phyloP scores from a whole-genome alignment of 1,140 invertebrate species.

The Rhopalosiphum padi region DNA sequence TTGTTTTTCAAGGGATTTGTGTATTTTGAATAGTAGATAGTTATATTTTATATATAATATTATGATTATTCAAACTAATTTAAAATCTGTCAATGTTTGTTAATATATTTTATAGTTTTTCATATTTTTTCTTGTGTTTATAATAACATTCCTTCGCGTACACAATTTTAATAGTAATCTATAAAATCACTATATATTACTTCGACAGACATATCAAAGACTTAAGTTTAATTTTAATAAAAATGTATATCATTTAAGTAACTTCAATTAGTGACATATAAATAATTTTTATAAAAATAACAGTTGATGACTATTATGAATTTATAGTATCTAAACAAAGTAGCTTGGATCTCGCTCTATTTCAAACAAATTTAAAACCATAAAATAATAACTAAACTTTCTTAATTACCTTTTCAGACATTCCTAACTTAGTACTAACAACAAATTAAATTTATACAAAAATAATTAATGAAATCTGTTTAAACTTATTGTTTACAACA shows the following conservation, averaged over 20 bases:
- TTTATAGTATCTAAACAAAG: background rate
- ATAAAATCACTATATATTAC: background rate
- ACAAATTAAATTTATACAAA: slow-evolving; percentile 3
- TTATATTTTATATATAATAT: background rate
- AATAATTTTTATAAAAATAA: background rate
- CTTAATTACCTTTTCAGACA: background rate
- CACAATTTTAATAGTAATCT: background rate
- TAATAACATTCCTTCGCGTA: background rate
- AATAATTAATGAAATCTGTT: slow-evolving; percentile 30
- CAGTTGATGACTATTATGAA: background rate
- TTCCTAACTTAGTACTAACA: background rate
- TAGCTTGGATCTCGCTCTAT: background rate
- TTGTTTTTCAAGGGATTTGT: slow-evolving; percentile 6
- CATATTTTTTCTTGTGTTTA: background rate
- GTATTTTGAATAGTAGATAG: background rate
- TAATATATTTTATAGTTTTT: slow-evolving; percentile 1
- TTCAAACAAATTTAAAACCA: background rate
- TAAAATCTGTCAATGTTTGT: background rate
- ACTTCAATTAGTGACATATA: background rate
- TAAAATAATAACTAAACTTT: slow-evolving; percentile 28
- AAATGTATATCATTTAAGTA: background rate
- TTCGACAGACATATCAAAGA: background rate
- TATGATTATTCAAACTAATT: slow-evolving; percentile 14
- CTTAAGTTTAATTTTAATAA: background rate
- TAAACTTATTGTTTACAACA: slow-evolving; percentile 14